Conservation (phyloP, 30 jellyfish, hydroid and myxozoan genomes). For the Calvadosia cruxmelitensis region DNA sequence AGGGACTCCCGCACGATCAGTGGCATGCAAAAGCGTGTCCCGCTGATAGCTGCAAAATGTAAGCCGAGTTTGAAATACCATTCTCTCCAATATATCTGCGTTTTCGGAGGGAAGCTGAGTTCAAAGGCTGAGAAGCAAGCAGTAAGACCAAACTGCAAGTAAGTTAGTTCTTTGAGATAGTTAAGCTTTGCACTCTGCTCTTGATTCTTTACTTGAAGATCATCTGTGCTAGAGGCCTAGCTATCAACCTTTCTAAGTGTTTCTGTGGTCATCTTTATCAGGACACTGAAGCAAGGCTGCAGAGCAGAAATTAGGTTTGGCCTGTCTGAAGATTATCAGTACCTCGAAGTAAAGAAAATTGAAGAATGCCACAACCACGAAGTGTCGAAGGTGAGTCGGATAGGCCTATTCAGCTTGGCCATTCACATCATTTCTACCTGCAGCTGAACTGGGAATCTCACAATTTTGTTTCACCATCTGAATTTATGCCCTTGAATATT, state of each 20-base stretch:
- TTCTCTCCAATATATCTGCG: slow-evolving; percentile 12
- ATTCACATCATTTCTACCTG: no score
- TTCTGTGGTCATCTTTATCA: not conserved
- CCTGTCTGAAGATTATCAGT: not conserved
- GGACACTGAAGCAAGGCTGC: slow-evolving; percentile 26
- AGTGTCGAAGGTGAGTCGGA: not conserved
- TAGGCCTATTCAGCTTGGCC: no score
- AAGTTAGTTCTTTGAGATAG: not conserved
- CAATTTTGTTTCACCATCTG: no score
- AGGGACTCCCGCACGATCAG: slow-evolving; percentile 28
- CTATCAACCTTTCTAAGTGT: no score
- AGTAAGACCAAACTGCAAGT: not conserved
- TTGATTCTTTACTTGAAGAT: no score
- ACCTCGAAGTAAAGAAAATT: not conserved
- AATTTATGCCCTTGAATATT: no score
- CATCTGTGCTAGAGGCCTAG: not conserved
- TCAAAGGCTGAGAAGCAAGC: not conserved
- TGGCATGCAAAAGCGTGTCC: slow-evolving; percentile 18
- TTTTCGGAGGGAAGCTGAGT: slow-evolving; percentile 23
- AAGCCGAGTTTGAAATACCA: slow-evolving; percentile 7
- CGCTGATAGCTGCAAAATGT: slow-evolving; percentile 22
- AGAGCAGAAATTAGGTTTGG: not conserved
- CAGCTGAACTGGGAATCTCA: no score
- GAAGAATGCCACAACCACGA: not conserved
- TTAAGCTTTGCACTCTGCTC: no score